phyloP scores from a whole-genome alignment of 2,797 vertebrate species.

The Muscicapa striata region DNA sequence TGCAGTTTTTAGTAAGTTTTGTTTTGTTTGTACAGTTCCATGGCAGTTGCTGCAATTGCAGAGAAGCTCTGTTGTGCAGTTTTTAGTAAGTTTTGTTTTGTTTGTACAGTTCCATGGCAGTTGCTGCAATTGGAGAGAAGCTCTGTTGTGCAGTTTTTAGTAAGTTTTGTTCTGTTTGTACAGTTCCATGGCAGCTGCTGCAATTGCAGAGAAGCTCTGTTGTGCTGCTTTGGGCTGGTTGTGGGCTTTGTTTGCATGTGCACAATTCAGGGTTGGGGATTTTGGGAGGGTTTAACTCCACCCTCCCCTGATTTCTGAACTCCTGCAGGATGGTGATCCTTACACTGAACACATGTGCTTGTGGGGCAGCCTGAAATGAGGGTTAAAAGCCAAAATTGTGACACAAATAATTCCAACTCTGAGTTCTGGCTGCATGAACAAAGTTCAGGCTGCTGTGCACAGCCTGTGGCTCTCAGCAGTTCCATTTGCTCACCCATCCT shows the following conservation, averaged over 20 bases:
- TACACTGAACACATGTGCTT: neutral
- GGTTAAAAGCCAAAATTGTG: neutral
- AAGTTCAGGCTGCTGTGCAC: neutral
- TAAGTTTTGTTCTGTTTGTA: conserved; percentile 63
- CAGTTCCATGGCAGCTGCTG: neutral
- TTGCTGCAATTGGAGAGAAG: too few relatives aligned
- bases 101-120: too few relatives aligned
- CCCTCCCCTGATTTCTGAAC: neutral
- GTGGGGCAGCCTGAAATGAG: neutral
- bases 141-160: conserved; percentile 62
- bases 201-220: neutral
- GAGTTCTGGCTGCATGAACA: neutral
- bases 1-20: too few relatives aligned
- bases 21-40: too few relatives aligned
- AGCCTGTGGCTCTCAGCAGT: neutral
- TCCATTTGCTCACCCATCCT: neutral
- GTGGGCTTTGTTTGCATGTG: neutral
- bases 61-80: too few relatives aligned
- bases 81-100: too few relatives aligned
- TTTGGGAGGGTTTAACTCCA: neutral
- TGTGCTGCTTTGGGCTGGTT: neutral
- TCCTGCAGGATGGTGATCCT: neutral
- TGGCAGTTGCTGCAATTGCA: too few relatives aligned
- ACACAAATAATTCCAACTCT: neutral
- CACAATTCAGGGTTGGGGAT: too few relatives aligned